Evolutionary conservation across 2,888 invertebrate genomes (phyloP), one percentile per base, ranked within the genome.

Genomic region (Podabrus alpinus): DNA sequence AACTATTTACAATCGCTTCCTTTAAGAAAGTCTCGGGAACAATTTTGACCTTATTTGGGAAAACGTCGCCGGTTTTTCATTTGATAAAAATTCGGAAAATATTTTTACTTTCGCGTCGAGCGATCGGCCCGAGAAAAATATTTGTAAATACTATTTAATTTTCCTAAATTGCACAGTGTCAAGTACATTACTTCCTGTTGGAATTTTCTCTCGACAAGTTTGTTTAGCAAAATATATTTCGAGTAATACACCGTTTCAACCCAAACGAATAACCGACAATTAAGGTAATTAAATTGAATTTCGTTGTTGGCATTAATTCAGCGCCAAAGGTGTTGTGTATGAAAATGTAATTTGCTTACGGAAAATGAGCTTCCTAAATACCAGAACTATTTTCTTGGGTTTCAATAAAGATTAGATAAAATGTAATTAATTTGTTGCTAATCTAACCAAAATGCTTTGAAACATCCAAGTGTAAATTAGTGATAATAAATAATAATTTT

Each of bases 251-350:
- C 19, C 59, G 45, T 19, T 71, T 71, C 45, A 62, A 74, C 74
- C 61, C 45, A 69, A 75, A 66, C 72, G 75, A 72, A 61, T 72
- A 75, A 45, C 59, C 64, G 24, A 24, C 62, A 19, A 67, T 68
- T 59, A 64, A 15, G 59, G 64, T 75, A 75, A 75, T 75, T 75
- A 69, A 69, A 72, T 75, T 72, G 68, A 71, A 66, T 75, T 75
- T 72, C 66, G n/a, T 19, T 69, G 71, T 21, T 69, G 71, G 71
- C 72, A 75, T 74, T 74, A 74, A 74, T 71, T 74, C 70, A 62
- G 61, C 68, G 71, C 75, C 69, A 71, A 68, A 68, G 75, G 72
- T 68, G 75, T 66, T 75, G 75, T 71, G 45, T 45, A 45, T 45
- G 45, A 45, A 45, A 45, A 45, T 45, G 45, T 45, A 45, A 45